phyloP scores from a whole-genome alignment of 2,113 vertebrate species.

The Microtus montanus region DNA sequence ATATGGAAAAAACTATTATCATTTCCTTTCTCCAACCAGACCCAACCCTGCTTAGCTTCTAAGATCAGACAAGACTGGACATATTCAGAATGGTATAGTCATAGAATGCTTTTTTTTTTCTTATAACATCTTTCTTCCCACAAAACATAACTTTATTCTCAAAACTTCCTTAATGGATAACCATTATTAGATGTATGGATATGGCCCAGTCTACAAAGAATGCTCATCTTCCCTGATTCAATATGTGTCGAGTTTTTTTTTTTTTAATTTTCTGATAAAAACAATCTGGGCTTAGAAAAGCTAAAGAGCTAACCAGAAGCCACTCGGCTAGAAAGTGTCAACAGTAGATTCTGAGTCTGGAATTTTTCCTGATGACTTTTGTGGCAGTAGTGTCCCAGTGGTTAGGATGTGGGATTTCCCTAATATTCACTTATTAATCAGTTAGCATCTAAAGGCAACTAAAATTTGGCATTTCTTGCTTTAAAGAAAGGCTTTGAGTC shows the following conservation, averaged over 20 bases:
- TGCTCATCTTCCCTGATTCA: background rate
- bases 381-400: background rate
- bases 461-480: background rate
- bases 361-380: background rate
- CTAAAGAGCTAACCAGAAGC: background rate
- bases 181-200: background rate
- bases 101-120: background rate
- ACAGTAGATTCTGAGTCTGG: background rate
- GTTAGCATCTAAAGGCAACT: background rate
- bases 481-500: background rate
- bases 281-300: background rate
- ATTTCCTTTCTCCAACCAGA: background rate
- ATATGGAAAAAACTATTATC: background rate
- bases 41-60: background rate
- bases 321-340: background rate
- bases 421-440: conserved; percentile 17
- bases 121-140: background rate
- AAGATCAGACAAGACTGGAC: background rate
- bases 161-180: background rate
- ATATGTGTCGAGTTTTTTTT: background rate
- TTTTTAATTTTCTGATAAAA: background rate
- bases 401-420: background rate
- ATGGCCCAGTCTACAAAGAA: background rate
- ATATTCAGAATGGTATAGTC: background rate
- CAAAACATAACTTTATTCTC: background rate